Percentiles rank a stretch among this genome's conserved stretches.
These are phyloP conservation scores for Etheostoma perlongum DNA, from an alignment of 2,797 vertebrate species.

Conservation along the genomic window DNA sequence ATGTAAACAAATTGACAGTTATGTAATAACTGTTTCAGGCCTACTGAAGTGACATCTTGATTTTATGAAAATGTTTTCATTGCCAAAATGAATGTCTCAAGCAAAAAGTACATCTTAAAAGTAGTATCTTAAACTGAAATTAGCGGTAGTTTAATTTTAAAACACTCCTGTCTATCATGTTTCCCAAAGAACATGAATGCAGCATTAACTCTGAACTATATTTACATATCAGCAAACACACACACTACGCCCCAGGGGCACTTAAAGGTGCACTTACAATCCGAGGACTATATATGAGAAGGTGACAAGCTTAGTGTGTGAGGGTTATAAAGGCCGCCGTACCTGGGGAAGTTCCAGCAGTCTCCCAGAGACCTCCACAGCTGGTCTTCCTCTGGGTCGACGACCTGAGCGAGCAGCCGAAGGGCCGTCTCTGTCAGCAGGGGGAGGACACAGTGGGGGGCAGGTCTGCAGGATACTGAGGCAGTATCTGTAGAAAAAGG, in stretches of 20 bases:
- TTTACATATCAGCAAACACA: conserved; percentile 19
- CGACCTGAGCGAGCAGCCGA: conserved; percentile 76
- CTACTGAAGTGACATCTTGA: not conserved
- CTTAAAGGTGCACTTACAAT: not conserved
- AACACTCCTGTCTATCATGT: not conserved
- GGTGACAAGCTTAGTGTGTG: not conserved
- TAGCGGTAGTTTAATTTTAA: not conserved
- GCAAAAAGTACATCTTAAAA: too few species aligned
- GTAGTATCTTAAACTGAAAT: not conserved
- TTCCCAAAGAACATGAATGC: not conserved
- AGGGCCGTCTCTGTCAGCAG: conserved; percentile 84
- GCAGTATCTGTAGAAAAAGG: conserved; percentile 75
- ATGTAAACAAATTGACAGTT: too few species aligned
- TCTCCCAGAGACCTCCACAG: conserved; percentile 87
- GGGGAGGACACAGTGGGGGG: conserved; percentile 76
- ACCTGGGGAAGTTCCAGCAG: conserved; percentile 88
- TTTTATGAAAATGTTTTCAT: not conserved
- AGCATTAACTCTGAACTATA: conserved; percentile 13
- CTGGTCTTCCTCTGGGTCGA: conserved; percentile 68
- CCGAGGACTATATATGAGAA: not conserved
- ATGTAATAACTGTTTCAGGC: too few species aligned
- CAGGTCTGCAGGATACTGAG: conserved; percentile 76
- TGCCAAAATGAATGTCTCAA: not conserved
- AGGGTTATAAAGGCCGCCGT: not conserved
- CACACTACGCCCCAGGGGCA: not conserved